Percentiles rank a stretch among this genome's conserved stretches.
Conservation (phyloP, 1,140 invertebrate genomes). For the Dinoponera quadriceps region DNA sequence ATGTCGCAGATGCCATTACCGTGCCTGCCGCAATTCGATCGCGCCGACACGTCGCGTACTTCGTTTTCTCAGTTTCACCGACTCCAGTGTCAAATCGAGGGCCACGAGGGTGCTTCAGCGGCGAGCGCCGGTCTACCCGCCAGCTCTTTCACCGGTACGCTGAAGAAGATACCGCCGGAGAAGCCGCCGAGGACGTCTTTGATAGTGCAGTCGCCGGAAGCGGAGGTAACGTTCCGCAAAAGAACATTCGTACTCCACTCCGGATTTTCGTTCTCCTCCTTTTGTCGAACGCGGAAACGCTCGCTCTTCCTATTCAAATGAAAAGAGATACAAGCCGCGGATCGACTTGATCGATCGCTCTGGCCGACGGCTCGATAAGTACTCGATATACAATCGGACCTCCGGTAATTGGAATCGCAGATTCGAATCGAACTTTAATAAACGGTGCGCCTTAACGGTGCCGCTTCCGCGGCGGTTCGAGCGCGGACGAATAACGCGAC, state of each 20-base stretch:
- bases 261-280: background rate
- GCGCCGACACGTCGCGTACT: slow-evolving; percentile 73
- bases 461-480: background rate
- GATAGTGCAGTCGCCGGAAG: slow-evolving; percentile 83
- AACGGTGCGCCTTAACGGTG: background rate
- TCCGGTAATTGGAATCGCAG: slow-evolving; percentile 4
- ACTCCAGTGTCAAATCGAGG: slow-evolving; percentile 77
- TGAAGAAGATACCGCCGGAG: slow-evolving; percentile 84
- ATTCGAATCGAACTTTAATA: slow-evolving; percentile 2
- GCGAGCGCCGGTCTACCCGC: slow-evolving; percentile 44
- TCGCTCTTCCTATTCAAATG: background rate
- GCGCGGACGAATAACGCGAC: background rate
- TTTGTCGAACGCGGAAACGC: background rate
- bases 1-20: slow-evolving; percentile 82
- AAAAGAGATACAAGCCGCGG: background rate
- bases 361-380: background rate
- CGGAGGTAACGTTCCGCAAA: slow-evolving; percentile 80
- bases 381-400: background rate
- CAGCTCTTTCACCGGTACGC: slow-evolving; percentile 79
- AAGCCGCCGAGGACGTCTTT: slow-evolving; percentile 85
- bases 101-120: slow-evolving; percentile 74
- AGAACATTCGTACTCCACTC: background rate
- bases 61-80: slow-evolving; percentile 80
- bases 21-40: slow-evolving; percentile 81
- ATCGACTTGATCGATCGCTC: background rate